These are phyloP conservation scores for Euborellia annulipes DNA, from an alignment of 1,140 invertebrate genomes.

Conservation along the genomic window DNA sequence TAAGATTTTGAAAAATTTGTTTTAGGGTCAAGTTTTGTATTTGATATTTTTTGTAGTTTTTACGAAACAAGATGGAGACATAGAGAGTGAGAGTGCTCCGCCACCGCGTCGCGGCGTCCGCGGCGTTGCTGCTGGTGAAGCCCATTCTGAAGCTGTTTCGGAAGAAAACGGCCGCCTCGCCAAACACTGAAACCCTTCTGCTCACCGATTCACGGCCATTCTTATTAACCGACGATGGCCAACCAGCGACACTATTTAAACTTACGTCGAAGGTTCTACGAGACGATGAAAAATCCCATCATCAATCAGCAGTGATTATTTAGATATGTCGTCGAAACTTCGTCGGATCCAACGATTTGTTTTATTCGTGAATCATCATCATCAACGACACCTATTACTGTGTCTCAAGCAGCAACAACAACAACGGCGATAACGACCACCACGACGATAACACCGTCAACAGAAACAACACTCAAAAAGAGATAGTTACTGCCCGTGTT, in stretches of 20 bases:
- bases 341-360: slow-evolving; percentile 7
- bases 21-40: no score
- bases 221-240: slow-evolving; percentile 5
- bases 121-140: slow-evolving; percentile 1
- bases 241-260: slow-evolving; percentile 12
- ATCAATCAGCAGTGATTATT: no score
- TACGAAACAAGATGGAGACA: slow-evolving; percentile 20
- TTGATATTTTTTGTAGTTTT: slow-evolving; percentile 17
- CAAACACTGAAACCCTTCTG: no score
- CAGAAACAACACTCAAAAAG: slow-evolving; percentile 5
- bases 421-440: no score
- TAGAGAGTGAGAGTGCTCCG: slow-evolving; percentile 16
- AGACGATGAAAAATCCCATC: no score
- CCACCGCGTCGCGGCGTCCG: slow-evolving; percentile 4
- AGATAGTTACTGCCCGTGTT: slow-evolving; percentile 18
- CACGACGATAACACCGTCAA: no score
- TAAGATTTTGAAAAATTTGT: no score
- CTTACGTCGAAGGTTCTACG: slow-evolving; percentile 7
- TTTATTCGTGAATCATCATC: slow-evolving; percentile 9
- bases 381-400: neutral
- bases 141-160: slow-evolving; percentile 4
- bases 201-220: neutral
- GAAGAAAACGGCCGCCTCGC: no score
- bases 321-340: no score
- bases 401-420: no score